Percentiles rank a stretch among this genome's conserved stretches.
Conservation (phyloP, 1,140 invertebrate genomes). For the Eufriesea mexicana region DNA sequence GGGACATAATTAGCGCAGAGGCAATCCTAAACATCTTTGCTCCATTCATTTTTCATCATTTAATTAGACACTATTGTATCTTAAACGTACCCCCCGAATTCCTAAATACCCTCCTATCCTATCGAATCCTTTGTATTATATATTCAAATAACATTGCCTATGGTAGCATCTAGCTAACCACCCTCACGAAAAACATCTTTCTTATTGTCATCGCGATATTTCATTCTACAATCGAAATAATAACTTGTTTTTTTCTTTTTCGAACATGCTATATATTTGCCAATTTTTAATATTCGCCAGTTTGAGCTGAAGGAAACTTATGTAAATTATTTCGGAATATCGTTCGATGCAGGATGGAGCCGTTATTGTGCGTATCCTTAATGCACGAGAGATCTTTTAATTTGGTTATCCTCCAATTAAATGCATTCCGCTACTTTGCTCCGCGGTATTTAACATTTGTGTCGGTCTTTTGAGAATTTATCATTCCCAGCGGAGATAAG, state of each 20-base stretch:
- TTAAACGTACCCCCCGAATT: constrained; percentile 55
- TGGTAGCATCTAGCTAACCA: constrained; percentile 61
- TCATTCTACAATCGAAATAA: constrained; percentile 37
- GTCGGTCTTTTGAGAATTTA: constrained; percentile 49
- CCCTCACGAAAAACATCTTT: constrained; percentile 60
- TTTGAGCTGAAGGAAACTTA: constrained; percentile 32
- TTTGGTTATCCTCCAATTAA: constrained; percentile 40
- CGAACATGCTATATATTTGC: constrained; percentile 18
- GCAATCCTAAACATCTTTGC: constrained; percentile 44
- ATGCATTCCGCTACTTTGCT: constrained; percentile 66
- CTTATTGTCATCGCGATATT: constrained; percentile 58
- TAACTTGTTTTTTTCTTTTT: constrained; percentile 14
- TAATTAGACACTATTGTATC: constrained; percentile 66
- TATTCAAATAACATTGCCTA: constrained; percentile 68
- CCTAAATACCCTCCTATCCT: constrained; percentile 47
- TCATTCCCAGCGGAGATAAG: constrained; percentile 60
- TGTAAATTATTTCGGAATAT: constrained; percentile 34
- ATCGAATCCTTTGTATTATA: constrained; percentile 70
- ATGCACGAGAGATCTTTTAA: constrained; percentile 30
- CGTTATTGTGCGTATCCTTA: constrained; percentile 15
- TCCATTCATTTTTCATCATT: constrained; percentile 64
- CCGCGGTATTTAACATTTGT: constrained; percentile 52
- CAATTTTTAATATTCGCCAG: constrained; percentile 29
- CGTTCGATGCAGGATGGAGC: constrained; percentile 21
- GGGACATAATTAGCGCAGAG: constrained; percentile 43